Base-by-base conservation (phyloP, 2,797 vertebrate genomes). In the Sarcophilus harrisii region DNA sequence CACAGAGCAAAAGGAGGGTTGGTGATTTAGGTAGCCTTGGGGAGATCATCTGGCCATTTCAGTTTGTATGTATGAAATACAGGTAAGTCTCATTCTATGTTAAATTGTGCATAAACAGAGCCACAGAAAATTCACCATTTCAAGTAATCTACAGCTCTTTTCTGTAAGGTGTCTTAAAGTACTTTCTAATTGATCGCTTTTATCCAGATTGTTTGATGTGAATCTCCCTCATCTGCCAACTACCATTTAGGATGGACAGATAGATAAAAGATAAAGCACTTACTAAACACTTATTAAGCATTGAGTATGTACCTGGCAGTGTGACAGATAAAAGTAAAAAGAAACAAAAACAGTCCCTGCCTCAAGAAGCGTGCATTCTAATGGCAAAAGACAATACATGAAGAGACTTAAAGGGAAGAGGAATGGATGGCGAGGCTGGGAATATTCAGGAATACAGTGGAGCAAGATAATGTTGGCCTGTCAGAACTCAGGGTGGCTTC, bases 21-120 rank as follows among this genome's bases (percentile, higher is more conserved):
- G 30, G 16, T 5, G 32, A 16, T 73, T 73, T 32, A 73, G 62
- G 32, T 6, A 38, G 16, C 32, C n/a, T 38, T 73, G 32, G 18
- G 62, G 16, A 73, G 32, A 21, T 73, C 32, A 73, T 73, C 5
- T 73, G 62, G n/a, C 8, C 62, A 21, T 38, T 18, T 73, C 32
- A 73, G 16, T 16, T 73, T 5, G 62, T 16, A 73, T 38, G n/a
- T 73, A 18, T 73, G n/a, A n/a, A 38, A 73, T 73, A 38, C 2
- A 73, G n/a, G n/a, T 73, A 16, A 38, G 14, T 1, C n/a, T 73
- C 16, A 73, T 73, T 38, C 13, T 73, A 73, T 1, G 8, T 73
- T 29, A 93, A 95, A 10, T 92, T 94, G 93, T 30, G 28, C 59
- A 59, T 94, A 66, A 94, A 30, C 95, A 93, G 73, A 91, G 93